Base-by-base conservation (phyloP, 2,113 vertebrate species). In the Fregata magnificens region DNA sequence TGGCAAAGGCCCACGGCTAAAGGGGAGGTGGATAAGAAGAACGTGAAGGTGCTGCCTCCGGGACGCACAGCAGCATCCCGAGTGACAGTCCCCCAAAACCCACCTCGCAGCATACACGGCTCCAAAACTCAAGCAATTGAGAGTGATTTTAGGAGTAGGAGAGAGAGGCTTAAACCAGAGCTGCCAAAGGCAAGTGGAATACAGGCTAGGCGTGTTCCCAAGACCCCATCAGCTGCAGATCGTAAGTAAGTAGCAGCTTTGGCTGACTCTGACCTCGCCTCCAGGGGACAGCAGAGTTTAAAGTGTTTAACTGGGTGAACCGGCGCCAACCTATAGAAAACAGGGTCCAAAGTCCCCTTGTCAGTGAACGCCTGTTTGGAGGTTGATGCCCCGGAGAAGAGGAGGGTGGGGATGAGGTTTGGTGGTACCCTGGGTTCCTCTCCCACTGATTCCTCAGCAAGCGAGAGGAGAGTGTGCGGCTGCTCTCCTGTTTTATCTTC, bases 231-330 rank as follows among this genome's bases (percentile, higher is more conserved):
- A 2, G 67, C 67, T 31, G 88, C 88, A 1, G 96, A 98, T 42
- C 97, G 98, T 10, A 98, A 77, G 98, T 98, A 96, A 91, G 89
- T 95, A 45, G 47, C 69, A 79, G 69, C 78, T 62, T 38, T 53
- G 24, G 78, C 45, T 2, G 0, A 24, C 20, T 28, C n/a, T 7
- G 45, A 20, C 42, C 45, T 69, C 7, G 0, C 49, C 52, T 85
- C 32, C 49, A 73, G 63, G 58, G 80, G 49, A 89, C 53, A 56
- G 72, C 63, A 89, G 58, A 72, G 52, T 17, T 74, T n/a, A 10
- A 91, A 76, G 32, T 4, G 28, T 81, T 86, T 36, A 21, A 69
- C 20, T 34, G 36, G 21, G 16, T 10, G 21, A 73, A 25, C 17
- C 55, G 36, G 58, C 25, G 61, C 13, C 10, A 28, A 14, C 10